These are phyloP conservation scores for Spatulosminthurus flaviceps DNA, from an alignment of 2,888 invertebrate genomes.

Conservation along the genomic window DNA sequence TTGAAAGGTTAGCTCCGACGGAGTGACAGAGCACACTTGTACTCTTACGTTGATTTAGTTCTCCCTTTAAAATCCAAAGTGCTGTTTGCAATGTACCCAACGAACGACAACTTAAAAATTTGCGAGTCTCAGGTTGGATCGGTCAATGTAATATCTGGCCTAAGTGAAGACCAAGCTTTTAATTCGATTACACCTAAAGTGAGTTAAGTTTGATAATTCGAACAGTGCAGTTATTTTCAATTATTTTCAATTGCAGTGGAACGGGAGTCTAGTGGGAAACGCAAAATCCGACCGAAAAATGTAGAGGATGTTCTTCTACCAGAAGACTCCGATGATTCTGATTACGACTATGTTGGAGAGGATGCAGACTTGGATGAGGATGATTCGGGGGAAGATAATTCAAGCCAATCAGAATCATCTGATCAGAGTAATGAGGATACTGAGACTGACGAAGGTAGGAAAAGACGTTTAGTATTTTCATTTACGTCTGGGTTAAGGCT, in stretches of 20 bases:
- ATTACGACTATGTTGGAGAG: slow-evolving; percentile 54
- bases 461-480: background rate
- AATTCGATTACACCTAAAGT: background rate
- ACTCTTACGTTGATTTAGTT: no score
- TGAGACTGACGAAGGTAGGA: slow-evolving; percentile 11
- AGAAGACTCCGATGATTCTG: slow-evolving; percentile 62
- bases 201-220: background rate
- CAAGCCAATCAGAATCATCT: slow-evolving; percentile 30
- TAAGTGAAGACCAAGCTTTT: no score
- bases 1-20: no score
- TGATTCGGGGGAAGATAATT: slow-evolving; percentile 44
- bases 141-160: no score
- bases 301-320: slow-evolving; percentile 58
- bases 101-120: no score
- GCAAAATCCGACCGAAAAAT: slow-evolving; percentile 60
- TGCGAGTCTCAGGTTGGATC: no score
- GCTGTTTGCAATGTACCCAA: no score
- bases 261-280: slow-evolving; percentile 59
- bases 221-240: no score
- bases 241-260: slow-evolving; percentile 52
- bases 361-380: slow-evolving; percentile 38
- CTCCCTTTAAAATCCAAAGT: no score
- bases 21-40: no score
- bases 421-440: slow-evolving; percentile 15
- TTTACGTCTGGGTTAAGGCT: no score